Conservation (phyloP, 2,113 vertebrate species). For the Rhinolophus sinicus region DNA sequence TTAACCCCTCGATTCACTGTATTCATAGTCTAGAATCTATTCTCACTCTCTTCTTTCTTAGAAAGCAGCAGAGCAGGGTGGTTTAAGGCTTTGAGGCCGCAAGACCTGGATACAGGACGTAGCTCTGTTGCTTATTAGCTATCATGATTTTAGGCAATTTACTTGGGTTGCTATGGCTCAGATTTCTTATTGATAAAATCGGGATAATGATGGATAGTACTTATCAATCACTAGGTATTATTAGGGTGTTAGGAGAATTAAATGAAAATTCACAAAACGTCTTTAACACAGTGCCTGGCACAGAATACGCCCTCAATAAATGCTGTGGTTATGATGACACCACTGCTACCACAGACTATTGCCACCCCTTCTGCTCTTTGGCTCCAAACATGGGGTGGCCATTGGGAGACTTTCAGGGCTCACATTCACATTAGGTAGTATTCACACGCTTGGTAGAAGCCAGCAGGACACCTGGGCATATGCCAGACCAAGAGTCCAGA, state of each 20-base stretch:
- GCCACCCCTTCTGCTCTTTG: background rate
- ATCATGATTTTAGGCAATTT: background rate
- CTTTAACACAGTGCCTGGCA: background rate
- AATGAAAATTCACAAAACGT: background rate
- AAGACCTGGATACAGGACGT: background rate
- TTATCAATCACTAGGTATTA: background rate
- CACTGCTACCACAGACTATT: background rate
- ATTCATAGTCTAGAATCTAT: background rate
- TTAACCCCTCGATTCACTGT: background rate
- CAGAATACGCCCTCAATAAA: background rate
- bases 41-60: background rate
- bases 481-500: background rate
- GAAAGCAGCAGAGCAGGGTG: background rate
- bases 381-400: background rate
- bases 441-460: background rate
- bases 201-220: background rate
- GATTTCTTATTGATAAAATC: background rate
- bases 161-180: background rate
- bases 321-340: rapidly evolving
- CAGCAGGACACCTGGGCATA: background rate
- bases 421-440: background rate
- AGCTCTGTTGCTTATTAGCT: background rate
- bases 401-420: background rate
- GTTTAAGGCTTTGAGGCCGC: background rate
- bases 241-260: background rate